Evolutionary conservation across 2,888 invertebrate species (phyloP), one percentile per base, ranked within the genome.

Genomic region (Drosophila nr. medialis): DNA sequence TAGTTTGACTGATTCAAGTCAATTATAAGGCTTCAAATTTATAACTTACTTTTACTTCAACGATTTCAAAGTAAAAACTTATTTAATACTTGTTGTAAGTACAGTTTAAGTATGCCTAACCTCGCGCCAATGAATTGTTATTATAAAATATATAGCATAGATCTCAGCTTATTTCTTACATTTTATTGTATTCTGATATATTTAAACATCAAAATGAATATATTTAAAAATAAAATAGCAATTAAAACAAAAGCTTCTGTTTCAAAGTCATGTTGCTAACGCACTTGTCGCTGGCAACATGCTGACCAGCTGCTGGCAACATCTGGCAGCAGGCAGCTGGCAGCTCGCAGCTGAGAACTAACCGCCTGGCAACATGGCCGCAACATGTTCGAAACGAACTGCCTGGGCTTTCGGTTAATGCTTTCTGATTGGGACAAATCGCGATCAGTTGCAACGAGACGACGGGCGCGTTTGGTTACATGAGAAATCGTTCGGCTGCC

Each of bases 381-480:
- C 80, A 80, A 75, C 81, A 83, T 77, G 83, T 80, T 82, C 49
- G 83, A 83, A 68, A 53, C 76, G 54, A 75, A 70, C 81, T 18
- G 34, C 36, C 27, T 62, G 49, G 21, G 49, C 30, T 61, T 65
- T 55, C 27, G 71, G 60, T 63, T 50, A 70, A 29, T 29, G 48
- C 63, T 42, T 75, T 77, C 77, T 70, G 77, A 63, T 80, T 80
- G 81, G 71, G 63, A 73, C 79, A 68, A 65, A 68, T 64, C 60
- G 64, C 82, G 75, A 75, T 89, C 84, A 90, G 91, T 91, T 91
- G 91, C 91, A 86, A 91, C 79, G 81, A 85, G 81, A 86, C 90
- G 88, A 68, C 91, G 91, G 78, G 89, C 82, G 88, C 84, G 92
- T 82, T 80, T 76, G 91, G 91, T 82, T 83, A 77, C 67, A 72